These are phyloP conservation scores for Dendroctonus ponderosae DNA, from an alignment of 1,140 invertebrate genomes.

Conservation along the genomic window DNA sequence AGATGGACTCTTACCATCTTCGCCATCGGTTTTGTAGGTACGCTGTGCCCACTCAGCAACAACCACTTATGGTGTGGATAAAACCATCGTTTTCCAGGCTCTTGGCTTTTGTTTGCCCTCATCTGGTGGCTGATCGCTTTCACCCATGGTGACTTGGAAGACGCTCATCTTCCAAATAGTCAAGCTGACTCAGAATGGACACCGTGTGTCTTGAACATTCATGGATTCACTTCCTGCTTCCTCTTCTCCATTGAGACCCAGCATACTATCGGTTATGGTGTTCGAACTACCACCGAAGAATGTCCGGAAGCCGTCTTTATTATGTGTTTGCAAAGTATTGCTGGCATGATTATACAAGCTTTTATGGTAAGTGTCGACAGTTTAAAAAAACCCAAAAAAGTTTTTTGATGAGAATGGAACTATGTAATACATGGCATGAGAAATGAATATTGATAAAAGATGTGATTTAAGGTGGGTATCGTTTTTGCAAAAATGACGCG, in stretches of 20 bases:
- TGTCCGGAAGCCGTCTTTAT: slow-evolving; percentile 95
- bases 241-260: slow-evolving; percentile 93
- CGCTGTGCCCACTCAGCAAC: not conserved
- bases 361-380: slow-evolving; percentile 55
- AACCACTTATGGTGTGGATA: too few species aligned
- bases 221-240: slow-evolving; percentile 83
- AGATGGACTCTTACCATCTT: slow-evolving; percentile 93
- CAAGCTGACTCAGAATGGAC: slow-evolving; percentile 71
- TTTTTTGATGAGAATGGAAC: too few species aligned
- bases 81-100: slow-evolving; percentile 58
- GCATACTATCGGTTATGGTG: slow-evolving; percentile 81
- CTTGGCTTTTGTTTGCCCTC: slow-evolving; percentile 88
- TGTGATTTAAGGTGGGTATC: slow-evolving; percentile 70
- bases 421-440: too few species aligned
- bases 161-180: slow-evolving; percentile 64
- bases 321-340: slow-evolving; percentile 96
- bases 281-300: slow-evolving; percentile 82
- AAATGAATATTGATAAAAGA: too few species aligned
- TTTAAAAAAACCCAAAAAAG: too few species aligned
- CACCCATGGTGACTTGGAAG: slow-evolving; percentile 88
- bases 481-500: slow-evolving; percentile 91
- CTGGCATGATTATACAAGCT: slow-evolving; percentile 78
- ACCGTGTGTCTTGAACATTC: slow-evolving; percentile 81
- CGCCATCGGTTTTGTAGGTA: slow-evolving; percentile 82
- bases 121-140: slow-evolving; percentile 95